phyloP scores from a whole-genome alignment of 2,113 vertebrate genomes.

The Motacilla tschutschensis region DNA sequence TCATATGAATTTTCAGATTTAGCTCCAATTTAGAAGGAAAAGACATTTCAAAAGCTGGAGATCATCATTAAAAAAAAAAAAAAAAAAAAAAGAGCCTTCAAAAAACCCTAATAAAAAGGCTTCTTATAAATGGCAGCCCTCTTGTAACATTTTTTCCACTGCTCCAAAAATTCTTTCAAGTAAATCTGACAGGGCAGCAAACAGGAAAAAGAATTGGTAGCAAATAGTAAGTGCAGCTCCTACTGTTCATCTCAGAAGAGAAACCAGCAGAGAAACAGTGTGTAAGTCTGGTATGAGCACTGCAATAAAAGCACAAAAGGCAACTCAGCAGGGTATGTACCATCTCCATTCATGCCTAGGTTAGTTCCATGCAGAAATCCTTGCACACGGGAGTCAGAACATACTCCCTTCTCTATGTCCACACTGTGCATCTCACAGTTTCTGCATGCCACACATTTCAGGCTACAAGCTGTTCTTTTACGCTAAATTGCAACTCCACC shows the following conservation, averaged over 20 bases:
- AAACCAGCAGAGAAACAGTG: conserved; percentile 13
- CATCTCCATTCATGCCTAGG: background rate
- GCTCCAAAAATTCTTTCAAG: conserved; percentile 15
- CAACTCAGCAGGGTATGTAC: background rate
- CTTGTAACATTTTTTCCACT: background rate
- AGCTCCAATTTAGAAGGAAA: conserved; percentile 11
- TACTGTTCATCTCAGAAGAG: conserved; percentile 18
- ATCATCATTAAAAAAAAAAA: background rate
- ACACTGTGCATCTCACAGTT: background rate
- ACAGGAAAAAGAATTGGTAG: background rate
- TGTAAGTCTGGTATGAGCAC: background rate
- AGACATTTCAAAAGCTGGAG: conserved; percentile 13
- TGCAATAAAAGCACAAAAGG: conserved; percentile 15
- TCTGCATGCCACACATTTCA: background rate
- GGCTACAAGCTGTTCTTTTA: background rate
- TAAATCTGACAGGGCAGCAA: conserved; percentile 31
- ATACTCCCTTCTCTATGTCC: background rate
- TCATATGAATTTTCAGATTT: conserved; percentile 23
- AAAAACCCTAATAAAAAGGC: background rate
- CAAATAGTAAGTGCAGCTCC: conserved; percentile 6
- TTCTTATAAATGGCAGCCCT: background rate
- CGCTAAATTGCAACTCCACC: background rate
- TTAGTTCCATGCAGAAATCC: background rate
- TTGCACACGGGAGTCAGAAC: background rate
- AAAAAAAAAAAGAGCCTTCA: background rate